phyloP scores from a whole-genome alignment of 2,888 invertebrate species.

The Malachius bipustulatus region DNA sequence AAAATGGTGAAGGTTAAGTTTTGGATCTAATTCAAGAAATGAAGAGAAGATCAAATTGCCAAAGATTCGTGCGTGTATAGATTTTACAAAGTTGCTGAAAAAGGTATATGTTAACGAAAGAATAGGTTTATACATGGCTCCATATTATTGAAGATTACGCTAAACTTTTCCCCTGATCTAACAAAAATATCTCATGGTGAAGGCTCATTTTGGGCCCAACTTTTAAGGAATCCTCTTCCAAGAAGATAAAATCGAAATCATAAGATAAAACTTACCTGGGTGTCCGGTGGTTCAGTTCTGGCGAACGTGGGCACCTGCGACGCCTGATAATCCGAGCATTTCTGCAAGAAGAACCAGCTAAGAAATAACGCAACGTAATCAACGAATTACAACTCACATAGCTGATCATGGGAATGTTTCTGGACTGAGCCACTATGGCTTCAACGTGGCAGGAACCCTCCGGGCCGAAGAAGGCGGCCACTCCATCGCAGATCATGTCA shows the following conservation, averaged over 20 bases:
- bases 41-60: too few species aligned
- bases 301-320: conserved; percentile 84
- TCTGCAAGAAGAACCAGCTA: conserved; percentile 50
- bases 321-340: conserved; percentile 86
- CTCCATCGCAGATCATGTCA: conserved; percentile 82
- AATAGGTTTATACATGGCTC: too few species aligned
- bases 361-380: neutral
- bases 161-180: too few species aligned
- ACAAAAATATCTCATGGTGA: too few species aligned
- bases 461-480: conserved; percentile 89
- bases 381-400: conserved; percentile 61
- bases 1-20: too few species aligned
- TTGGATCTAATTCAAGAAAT: too few species aligned
- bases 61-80: too few species aligned
- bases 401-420: conserved; percentile 93
- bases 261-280: conserved; percentile 57
- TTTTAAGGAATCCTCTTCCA: too few species aligned
- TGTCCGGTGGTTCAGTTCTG: conserved; percentile 86
- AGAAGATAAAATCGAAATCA: conserved; percentile 3
- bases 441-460: conserved; percentile 92
- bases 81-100: too few species aligned
- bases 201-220: too few species aligned
- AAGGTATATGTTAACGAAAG: too few species aligned
- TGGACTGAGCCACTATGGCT: conserved; percentile 84
- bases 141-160: too few species aligned